Evolutionary conservation across 2,113 vertebrate genomes (phyloP), one percentile per base, ranked within the genome.

Genomic region (Corythaeola cristata): DNA sequence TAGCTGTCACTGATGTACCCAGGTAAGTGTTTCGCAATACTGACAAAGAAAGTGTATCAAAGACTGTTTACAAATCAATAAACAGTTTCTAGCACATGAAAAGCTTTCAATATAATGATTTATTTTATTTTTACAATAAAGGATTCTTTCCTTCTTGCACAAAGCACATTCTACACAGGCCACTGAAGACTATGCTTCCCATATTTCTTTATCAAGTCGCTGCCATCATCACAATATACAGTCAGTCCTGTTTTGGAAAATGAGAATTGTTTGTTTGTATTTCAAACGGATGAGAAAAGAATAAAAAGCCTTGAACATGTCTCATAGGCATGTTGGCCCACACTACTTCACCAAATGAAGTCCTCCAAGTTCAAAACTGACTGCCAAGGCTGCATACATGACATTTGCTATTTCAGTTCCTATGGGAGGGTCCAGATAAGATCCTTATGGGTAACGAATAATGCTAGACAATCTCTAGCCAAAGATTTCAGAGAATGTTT

Each of bases 371-470:
- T 92, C 90, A 95, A 88, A 95, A 93, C n/a, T 63, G 53, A 62
- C 97, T 97, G 94, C 96, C 95, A 95, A 96, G 81, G 47, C 94
- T 89, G 77, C 62, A 95, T 73, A 93, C 80, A 85, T 92, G 94
- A 97, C 91, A 95, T 97, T 92, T 92, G 91, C 86, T 92, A 89
- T 92, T 97, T 95, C 53, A 79, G 81, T 85, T 97, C 96, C 94
- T 95, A 91, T 2, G 81, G 92, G 94, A 97, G 74, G 67, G 62
- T 85, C 84, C 76, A 96, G 91, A 95, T 89, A 96, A 95, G 90
- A 96, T 96, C 93, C 89, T 96, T 96, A 88, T 3, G 84, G 84
- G 84, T 90, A 81, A 91, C 66, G 47, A 95, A 82, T 95, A 95
- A 94, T 27, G 53, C 83, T 93, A 78, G 66, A 75, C 52, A 56